Percentiles rank a stretch among this genome's conserved stretches.
phyloP scores from a whole-genome alignment of 2,888 invertebrate species.

The Lamellibrachia satsuma region DNA sequence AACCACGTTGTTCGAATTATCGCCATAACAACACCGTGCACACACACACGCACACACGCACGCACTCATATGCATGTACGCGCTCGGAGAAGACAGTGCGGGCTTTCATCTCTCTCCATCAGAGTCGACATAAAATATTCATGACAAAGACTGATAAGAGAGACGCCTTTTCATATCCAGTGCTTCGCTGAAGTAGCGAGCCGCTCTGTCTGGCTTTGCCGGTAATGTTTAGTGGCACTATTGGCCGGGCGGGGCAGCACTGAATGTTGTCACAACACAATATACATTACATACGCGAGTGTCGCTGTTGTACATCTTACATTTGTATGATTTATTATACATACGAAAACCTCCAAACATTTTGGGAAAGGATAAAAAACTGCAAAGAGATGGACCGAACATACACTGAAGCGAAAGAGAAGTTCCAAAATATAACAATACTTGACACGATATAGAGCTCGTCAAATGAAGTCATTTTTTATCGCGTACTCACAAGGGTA shows the following conservation, averaged over 20 bases:
- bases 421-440: too few species aligned
- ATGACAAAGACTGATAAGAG: background rate
- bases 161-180: background rate
- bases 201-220: background rate
- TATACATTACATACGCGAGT: background rate
- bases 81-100: background rate
- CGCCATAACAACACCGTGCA: background rate
- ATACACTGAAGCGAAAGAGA: too few species aligned
- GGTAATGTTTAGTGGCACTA: background rate
- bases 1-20: background rate
- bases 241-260: background rate
- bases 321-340: background rate
- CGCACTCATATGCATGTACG: constrained; percentile 17
- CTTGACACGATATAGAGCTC: too few species aligned
- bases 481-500: too few species aligned
- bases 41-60: constrained; percentile 19
- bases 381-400: too few species aligned
- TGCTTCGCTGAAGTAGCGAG: background rate
- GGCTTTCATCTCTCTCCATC: background rate
- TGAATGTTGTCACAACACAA: background rate
- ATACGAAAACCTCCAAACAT: background rate
- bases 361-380: too few species aligned
- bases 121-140: background rate
- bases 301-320: background rate
- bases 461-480: too few species aligned